Base-by-base conservation (phyloP, 1,140 invertebrate species). In the Eurosta solidaginis region DNA sequence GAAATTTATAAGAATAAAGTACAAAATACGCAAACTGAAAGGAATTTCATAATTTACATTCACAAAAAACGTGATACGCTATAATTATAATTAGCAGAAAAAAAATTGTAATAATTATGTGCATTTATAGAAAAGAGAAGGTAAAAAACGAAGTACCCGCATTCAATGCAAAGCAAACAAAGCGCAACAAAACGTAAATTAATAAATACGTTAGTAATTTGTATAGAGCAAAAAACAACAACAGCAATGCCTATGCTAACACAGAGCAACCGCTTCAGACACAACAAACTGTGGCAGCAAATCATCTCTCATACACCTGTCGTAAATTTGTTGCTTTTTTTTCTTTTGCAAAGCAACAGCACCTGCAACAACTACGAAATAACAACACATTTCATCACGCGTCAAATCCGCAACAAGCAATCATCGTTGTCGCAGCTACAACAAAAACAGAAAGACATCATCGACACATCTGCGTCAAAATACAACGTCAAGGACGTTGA, bases 401-500 rank as follows among this genome's bases (percentile, higher is more conserved):
- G 40, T 40, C 59, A 68, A 52, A 52, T 6, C n/a, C 12, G 40
- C 50, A 10, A 33, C 52, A 52, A 52, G 10, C 20, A 29, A 68
- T n/a, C 59, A 12, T 33, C 36, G 27, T n/a, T 5, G n/a, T 29
- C n/a, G 25, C 33, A 40, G 7, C 33, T 20, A 68, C 27, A 68
- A 42, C 59, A 68, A 40, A 29, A 40, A 12, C 33, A n/a, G 33
- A 29, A n/a, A n/a, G n/a, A 33, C 59, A n/a, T 68, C 54, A 68
- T 68, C 59, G 22, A n/a, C 59, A 68, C 59, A 68, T 68, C 59
- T 40, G 12, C 59, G n/a, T 12, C 45, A 42, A n/a, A n/a, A n/a
- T n/a, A n/a, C n/a, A n/a, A n/a, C n/a, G 59, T 68, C 33, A 68
- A 68, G 59, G 59, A 68, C 59, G 59, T 68, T 68, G 59, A 68